Conservation (phyloP, 2,113 vertebrate species). For the Noturus placidus region DNA sequence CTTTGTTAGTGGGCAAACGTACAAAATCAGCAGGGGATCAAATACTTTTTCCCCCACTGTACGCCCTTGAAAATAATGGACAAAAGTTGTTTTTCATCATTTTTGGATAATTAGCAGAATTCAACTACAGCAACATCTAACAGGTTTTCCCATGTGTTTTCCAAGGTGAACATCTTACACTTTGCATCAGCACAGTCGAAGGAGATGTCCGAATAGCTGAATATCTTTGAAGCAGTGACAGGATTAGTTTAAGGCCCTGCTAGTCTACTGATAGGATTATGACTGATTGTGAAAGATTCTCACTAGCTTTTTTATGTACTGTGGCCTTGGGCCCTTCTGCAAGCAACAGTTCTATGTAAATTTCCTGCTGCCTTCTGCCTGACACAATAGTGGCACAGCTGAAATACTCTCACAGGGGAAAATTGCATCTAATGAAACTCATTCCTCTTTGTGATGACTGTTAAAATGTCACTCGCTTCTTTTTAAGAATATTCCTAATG, state of each 20-base stretch:
- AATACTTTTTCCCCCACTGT: no score
- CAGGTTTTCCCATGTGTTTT: background rate
- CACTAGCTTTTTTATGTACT: slow-evolving; percentile 51
- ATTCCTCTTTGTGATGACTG: slow-evolving; percentile 53
- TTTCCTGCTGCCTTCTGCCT: slow-evolving; percentile 43
- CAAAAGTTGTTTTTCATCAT: background rate
- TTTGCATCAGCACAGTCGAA: slow-evolving; percentile 35
- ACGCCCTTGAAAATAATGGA: background rate
- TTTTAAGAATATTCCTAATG: slow-evolving; percentile 48
- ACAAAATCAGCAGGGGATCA: no score
- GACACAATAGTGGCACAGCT: slow-evolving; percentile 32
- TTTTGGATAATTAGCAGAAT: background rate
- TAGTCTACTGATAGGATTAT: slow-evolving; percentile 42
- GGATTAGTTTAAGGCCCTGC: slow-evolving; percentile 28
- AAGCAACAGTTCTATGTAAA: slow-evolving; percentile 61
- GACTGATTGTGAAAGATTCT: slow-evolving; percentile 46
- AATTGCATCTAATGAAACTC: slow-evolving; percentile 46
- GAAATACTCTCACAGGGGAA: slow-evolving; percentile 40
- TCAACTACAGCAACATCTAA: background rate
- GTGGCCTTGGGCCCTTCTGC: slow-evolving; percentile 58
- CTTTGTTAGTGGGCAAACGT: no score
- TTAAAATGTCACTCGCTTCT: slow-evolving; percentile 44
- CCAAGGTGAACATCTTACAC: slow-evolving; percentile 13
- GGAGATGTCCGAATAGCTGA: background rate
- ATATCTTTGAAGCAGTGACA: slow-evolving; percentile 19